Conservation (phyloP, 2,113 vertebrate species). For the Hipposideros armiger region DNA sequence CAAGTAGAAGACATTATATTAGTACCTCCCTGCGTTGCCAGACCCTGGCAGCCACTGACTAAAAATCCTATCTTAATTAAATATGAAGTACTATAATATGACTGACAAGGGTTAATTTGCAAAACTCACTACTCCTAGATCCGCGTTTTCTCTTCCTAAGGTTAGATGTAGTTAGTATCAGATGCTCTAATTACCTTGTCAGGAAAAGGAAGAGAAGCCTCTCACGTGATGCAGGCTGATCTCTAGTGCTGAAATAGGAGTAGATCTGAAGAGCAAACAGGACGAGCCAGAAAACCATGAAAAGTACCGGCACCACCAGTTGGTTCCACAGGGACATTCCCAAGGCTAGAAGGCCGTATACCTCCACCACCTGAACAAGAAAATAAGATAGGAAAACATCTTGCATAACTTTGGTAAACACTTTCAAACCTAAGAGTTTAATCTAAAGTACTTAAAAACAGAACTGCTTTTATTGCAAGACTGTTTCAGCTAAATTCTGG, state of each 20-base stretch:
- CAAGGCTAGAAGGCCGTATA: conserved; percentile 96
- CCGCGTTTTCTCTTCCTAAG: not conserved
- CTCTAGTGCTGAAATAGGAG: conserved; percentile 97
- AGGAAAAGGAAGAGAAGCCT: conserved; percentile 98
- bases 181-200: conserved; percentile 91
- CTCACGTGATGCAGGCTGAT: conserved; percentile 97
- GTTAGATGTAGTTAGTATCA: not conserved
- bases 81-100: not conserved
- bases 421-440: not conserved
- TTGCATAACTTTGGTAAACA: not conserved
- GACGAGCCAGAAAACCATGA: conserved; percentile 99
- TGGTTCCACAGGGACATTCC: conserved; percentile 99
- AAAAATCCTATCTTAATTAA: conserved; percentile 20
- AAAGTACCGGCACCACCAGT: conserved; percentile 97
- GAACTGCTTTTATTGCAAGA: not conserved
- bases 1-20: not conserved
- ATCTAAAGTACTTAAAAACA: conserved; percentile 6
- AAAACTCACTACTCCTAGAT: not conserved
- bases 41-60: not conserved
- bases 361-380: conserved; percentile 94
- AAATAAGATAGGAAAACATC: conserved; percentile 48
- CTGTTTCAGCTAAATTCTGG: conserved; percentile 14
- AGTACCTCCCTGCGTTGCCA: not conserved
- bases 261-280: conserved; percentile 99
- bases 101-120: not conserved